A percentile compares a stretch with the other conserved stretches of the same genome.
These are phyloP conservation scores for Ichneumoninae sp. DNA, from an alignment of 2,888 invertebrate species.

Conservation along the genomic window DNA sequence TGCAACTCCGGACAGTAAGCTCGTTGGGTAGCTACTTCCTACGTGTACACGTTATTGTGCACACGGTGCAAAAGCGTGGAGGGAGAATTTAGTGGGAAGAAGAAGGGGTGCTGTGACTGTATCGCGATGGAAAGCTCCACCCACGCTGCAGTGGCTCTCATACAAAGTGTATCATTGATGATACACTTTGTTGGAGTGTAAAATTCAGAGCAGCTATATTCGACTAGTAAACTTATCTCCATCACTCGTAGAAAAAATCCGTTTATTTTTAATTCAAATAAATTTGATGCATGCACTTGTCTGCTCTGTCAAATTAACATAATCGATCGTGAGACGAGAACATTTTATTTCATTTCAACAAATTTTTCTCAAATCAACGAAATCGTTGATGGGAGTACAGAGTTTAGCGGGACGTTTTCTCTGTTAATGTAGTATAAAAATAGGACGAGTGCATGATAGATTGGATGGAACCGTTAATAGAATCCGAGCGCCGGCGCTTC, in stretches of 20 bases:
- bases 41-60: neutral
- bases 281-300: neutral
- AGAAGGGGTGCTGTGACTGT: constrained; percentile 37
- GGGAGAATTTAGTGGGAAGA: constrained; percentile 19
- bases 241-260: neutral
- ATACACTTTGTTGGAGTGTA: neutral
- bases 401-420: neutral
- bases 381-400: neutral
- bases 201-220: constrained; percentile 19
- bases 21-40: neutral
- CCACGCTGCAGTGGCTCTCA: constrained; percentile 62
- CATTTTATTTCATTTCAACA: neutral
- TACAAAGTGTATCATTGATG: neutral
- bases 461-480: neutral
- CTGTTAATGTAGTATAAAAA: neutral
- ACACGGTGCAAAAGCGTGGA: neutral
- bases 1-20: neutral
- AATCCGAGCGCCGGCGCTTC: neutral
- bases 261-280: neutral
- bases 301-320: neutral
- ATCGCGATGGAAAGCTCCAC: constrained; percentile 56
- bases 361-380: neutral
- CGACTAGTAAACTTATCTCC: neutral
- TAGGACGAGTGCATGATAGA: neutral
- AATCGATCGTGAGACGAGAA: neutral